Evolutionary conservation across 2,888 invertebrate genomes (phyloP), one percentile per base, ranked within the genome.

Genomic region (Ectemnius cavifrons): DNA sequence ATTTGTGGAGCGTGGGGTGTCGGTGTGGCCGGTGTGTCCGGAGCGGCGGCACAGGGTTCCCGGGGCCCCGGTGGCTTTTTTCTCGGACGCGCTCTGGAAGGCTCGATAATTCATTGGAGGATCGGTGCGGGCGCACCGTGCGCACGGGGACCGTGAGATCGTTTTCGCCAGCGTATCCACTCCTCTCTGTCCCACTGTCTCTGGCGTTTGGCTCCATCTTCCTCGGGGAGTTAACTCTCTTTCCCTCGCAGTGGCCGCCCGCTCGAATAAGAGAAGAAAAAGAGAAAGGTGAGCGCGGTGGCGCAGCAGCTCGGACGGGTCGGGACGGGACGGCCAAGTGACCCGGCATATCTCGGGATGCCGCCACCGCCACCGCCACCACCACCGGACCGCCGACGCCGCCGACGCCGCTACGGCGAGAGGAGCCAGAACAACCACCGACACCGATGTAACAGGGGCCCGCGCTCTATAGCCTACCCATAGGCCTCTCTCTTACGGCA

Each of bases 51-150:
- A 11, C 6, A 11, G 37, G 8, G 37, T 37, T 37, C 37, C 37
- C 37, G 37, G 37, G 37, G 37, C 37, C 28, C 76, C 76, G 71
- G 77, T 63, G 74, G 56, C 64, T 77, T 72, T 71, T 76, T 67
- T 63, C 72, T 60, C 63, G 64, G 52, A 2, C 52, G 52, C 71
- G 77, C 68, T 77, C 72, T 74, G 63, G 72, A 73, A 81, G 78
- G 68, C 75, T 79, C 82, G 84, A 83, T 83, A 83, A 83, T 83
- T 83, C 79, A 83, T 83, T 83, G 71, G 71, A 64, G 79, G 77
- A 73, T 83, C 80, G 73, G 70, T 62, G 69, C 66, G 58, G 57
- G 62, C 67, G 60, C 73, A 68, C 60, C 67, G 18, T 23, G 62
- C 65, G 37, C 59, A 63, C 63, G 69, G 69, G 71, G 74, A 83